These are phyloP conservation scores for Etheostoma spectabile DNA, from an alignment of 2,113 vertebrate genomes.

Conservation along the genomic window DNA sequence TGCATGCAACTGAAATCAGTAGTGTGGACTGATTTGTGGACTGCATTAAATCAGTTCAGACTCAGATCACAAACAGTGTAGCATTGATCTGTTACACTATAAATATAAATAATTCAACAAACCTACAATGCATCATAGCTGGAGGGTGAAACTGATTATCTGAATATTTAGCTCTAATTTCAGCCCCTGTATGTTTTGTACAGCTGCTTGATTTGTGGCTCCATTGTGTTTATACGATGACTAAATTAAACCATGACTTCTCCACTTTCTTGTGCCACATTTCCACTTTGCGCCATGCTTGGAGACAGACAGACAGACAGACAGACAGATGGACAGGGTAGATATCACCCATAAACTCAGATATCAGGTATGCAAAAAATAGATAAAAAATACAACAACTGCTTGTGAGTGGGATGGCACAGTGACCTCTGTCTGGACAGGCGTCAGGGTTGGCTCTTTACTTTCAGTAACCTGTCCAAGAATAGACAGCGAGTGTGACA, in stretches of 20 bases:
- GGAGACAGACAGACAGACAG: background rate
- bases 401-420: slow-evolving; percentile 15
- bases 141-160: background rate
- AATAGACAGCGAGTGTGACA: slow-evolving; percentile 70
- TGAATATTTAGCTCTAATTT: background rate
- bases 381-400: background rate
- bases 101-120: background rate
- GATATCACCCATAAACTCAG: background rate
- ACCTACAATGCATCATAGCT: background rate
- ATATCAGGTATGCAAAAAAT: slow-evolving; percentile 4
- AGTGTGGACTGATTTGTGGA: background rate
- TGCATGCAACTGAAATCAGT: background rate
- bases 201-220: background rate
- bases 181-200: background rate
- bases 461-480: slow-evolving; percentile 80
- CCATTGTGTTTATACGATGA: slow-evolving; percentile 3
- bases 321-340: background rate
- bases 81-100: background rate
- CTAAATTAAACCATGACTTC: slow-evolving; percentile 13
- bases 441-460: slow-evolving; percentile 79
- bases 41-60: background rate
- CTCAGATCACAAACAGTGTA: background rate
- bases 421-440: slow-evolving; percentile 67
- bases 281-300: slow-evolving; percentile 42
- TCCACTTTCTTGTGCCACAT: slow-evolving; percentile 6